Evolutionary conservation across 2,797 vertebrate genomes (phyloP).

Genomic region (Meda fulgida): DNA sequence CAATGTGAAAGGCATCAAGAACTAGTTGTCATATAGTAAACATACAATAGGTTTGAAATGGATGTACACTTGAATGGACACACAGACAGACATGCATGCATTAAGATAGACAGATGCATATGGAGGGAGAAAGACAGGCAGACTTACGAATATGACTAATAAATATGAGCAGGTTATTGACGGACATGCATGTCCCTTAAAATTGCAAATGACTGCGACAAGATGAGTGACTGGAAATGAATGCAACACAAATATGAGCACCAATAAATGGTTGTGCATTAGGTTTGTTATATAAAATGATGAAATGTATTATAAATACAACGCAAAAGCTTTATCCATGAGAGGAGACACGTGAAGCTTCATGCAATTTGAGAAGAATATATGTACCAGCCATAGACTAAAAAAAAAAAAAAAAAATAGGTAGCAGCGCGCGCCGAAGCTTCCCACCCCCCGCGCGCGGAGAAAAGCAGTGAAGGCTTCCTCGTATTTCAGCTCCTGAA

Average conservation of each 20-base stretch:
- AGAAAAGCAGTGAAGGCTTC: neutral
- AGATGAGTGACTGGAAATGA: slow-evolving; percentile 5
- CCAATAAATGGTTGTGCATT: neutral
- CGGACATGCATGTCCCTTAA: neutral
- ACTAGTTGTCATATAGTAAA: neutral
- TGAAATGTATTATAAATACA: neutral
- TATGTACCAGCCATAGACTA: neutral
- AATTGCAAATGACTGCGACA: slow-evolving; percentile 44
- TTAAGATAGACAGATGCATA: neutral
- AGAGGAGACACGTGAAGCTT: neutral
- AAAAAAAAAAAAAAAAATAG: too few relatives aligned
- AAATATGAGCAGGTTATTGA: neutral
- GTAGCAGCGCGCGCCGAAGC: neutral
- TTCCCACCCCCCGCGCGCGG: slow-evolving; percentile 9
- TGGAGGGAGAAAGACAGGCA: neutral
- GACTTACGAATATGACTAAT: neutral
- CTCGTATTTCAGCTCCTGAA: slow-evolving; percentile 17
- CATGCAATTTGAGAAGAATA: neutral
- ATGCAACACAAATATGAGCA: neutral
- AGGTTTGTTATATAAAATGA: neutral
- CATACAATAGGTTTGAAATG: neutral
- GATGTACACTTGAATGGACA: neutral
- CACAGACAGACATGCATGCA: neutral
- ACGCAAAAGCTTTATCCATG: neutral
- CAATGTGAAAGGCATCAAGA: slow-evolving; percentile 16